Base-by-base conservation (phyloP, 2,797 vertebrate genomes). In the Chaunax sp. region DNA sequence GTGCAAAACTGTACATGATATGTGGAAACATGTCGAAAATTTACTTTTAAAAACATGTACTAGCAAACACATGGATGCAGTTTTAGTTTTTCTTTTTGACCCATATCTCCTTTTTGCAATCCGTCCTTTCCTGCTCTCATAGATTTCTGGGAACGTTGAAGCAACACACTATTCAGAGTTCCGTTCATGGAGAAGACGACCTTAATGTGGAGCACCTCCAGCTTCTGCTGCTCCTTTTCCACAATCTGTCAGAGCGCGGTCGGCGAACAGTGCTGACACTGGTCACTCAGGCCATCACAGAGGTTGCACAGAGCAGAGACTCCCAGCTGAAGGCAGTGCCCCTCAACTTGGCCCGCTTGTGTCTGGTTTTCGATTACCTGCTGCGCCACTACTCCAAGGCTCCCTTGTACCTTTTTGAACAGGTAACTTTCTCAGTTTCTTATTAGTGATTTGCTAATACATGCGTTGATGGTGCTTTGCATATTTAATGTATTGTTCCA, bases 161-260 rank as follows among this genome's bases (percentile, higher is more conserved):
- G 86, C 98, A 99, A 73, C 96, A 95, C 2, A 95, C 95, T 8
- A 77, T 98, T 72, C 98, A 97, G 76, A 96, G 96, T 2, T 80
- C 93, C 38, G 87, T 96, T 44, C 96, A 96, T 1, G 90, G 77
- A 4, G 97, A 99, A 53, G 98, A 99, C 52, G 98, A 99, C 66
- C 92, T 99, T 54, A 99, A 99, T 0, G 94, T 99, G 1, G 98
- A 99, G 55, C 98, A 99, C 79, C 94, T 99, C 46, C 98, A 99
- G 86, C 94, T 99, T 44, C 93, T 99, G 26, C 90, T 99, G 37
- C 96, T 99, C 28, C 96, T 99, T 82, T 99, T 99, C 87, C 98
- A 99, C 91, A 98, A 96, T 74, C 92, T 99, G 85, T 97, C 97
- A 0, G 97, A 98, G 84, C 92, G 93, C 1, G 97, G 98, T 20